Evolutionary conservation across 1,140 invertebrate species (phyloP), one percentile per base, ranked within the genome.

Genomic region (Lepidurus apus): DNA sequence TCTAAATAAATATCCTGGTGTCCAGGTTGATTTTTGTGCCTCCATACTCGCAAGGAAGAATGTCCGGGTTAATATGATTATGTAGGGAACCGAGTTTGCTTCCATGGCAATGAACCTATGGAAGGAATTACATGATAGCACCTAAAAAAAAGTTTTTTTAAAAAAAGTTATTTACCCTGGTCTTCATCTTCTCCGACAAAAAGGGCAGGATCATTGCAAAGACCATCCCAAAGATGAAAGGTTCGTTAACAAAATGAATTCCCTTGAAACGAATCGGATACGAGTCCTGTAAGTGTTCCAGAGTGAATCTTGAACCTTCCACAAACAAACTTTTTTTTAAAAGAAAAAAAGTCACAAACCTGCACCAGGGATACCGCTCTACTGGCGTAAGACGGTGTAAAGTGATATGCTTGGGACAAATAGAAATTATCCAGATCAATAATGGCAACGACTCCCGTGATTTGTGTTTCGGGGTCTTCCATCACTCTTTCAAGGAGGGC

Each of bases 181-280:
- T 90, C 84, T 90, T 92, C 44, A 95, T 87, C 84, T 96, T 96
- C 81, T 95, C 91, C 77, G 89, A 89, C 42, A 96, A 90, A 82
- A 96, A 93, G 1, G 94, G 94, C 84, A 94, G 94, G 85, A 96
- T 93, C 83, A 97, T 89, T 74, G 90, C 88, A 90, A 94, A 95
- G 0, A 96, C 91, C 83, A 95, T 89, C 81, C 93, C 95, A 85
- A 96, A 95, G 74, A 96, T 86, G 86, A 92, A 93, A 0, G 95
- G 94, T 82, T 96, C 91, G 83, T 95, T 95, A 0, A 97, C 91
- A 82, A 97, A 92, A 85, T 96, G 95, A 11, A 96, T 92, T 84
- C 94, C 93, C 84, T 94, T 95, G 81, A 96, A 89, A 79, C 95
- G 88, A n/a, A 95, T 86, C 43, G 95, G 94, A 90, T 96, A 94